Conservation (phyloP, 2,797 vertebrate genomes). For the Oreochromis mossambicus region DNA sequence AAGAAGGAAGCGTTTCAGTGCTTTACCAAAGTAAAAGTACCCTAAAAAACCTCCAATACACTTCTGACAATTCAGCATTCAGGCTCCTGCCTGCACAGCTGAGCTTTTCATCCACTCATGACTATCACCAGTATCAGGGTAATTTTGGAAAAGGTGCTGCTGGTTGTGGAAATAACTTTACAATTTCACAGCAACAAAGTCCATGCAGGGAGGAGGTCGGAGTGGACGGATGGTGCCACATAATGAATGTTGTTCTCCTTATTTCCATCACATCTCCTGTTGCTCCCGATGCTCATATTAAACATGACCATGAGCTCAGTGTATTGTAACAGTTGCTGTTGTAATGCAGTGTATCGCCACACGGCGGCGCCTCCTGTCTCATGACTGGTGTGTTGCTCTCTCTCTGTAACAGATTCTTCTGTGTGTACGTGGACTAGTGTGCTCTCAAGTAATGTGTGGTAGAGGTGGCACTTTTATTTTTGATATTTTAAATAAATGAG, state of each 20-base stretch:
- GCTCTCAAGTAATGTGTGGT: background rate
- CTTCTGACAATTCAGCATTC: background rate
- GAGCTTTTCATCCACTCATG: background rate
- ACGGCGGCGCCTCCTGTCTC: background rate
- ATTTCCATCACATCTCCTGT: background rate
- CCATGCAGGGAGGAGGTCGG: background rate
- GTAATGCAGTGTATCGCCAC: background rate
- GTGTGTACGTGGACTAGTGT: background rate
- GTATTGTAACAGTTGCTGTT: background rate
- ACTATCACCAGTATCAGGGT: background rate
- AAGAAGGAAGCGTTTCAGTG: background rate
- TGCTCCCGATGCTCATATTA: background rate
- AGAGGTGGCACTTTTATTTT: background rate
- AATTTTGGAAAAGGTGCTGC: background rate
- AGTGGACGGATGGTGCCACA: rapidly evolving
- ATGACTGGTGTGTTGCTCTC: background rate
- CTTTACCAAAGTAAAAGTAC: rapidly evolving
- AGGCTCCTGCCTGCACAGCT: background rate
- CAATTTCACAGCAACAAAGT: background rate
- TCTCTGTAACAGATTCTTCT: rapidly evolving
- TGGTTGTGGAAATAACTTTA: background rate
- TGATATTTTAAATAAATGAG: background rate
- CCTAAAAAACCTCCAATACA: background rate
- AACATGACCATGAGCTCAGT: background rate
- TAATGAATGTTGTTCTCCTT: background rate